Conservation (phyloP, 2,113 vertebrate genomes). For the Oncorhynchus tshawytscha region DNA sequence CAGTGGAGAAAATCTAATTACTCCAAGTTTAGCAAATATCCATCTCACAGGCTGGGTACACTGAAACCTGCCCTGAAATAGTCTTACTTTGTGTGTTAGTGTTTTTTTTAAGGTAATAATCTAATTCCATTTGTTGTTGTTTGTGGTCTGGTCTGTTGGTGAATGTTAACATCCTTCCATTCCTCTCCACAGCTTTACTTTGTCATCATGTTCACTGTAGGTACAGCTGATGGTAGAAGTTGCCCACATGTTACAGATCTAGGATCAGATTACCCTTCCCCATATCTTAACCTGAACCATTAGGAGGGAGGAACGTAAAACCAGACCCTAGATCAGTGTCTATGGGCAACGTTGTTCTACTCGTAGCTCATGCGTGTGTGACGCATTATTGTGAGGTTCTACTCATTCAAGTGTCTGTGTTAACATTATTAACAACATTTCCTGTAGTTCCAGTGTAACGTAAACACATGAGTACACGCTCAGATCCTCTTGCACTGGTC, state of each 20-base stretch:
- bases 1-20: constrained; percentile 62
- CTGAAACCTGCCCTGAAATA: constrained; percentile 2
- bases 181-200: constrained; percentile 73
- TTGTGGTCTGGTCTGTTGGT: constrained; percentile 24
- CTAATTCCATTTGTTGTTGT: constrained; percentile 18
- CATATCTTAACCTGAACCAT: too few relatives aligned
- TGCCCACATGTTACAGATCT: too few relatives aligned
- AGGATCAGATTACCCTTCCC: too few relatives aligned
- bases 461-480: too few relatives aligned
- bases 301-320: too few relatives aligned
- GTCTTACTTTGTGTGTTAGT: background rate
- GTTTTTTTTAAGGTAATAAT: constrained; percentile 16
- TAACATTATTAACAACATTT: background rate
- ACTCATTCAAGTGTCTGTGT: background rate
- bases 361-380: background rate
- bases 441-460: too few relatives aligned
- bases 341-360: background rate
- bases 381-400: background rate
- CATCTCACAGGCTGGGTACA: constrained; percentile 41
- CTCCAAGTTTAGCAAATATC: constrained; percentile 51
- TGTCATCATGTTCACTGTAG: constrained; percentile 84
- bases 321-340: too few relatives aligned
- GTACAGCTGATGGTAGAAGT: constrained; percentile 50
- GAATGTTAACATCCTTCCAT: constrained; percentile 21
- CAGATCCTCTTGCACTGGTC: background rate